A percentile compares a stretch with the other conserved stretches of the same genome.
Evolutionary conservation across 2,797 vertebrate genomes (phyloP).

Genomic region (Leucoraja ocellata): DNA sequence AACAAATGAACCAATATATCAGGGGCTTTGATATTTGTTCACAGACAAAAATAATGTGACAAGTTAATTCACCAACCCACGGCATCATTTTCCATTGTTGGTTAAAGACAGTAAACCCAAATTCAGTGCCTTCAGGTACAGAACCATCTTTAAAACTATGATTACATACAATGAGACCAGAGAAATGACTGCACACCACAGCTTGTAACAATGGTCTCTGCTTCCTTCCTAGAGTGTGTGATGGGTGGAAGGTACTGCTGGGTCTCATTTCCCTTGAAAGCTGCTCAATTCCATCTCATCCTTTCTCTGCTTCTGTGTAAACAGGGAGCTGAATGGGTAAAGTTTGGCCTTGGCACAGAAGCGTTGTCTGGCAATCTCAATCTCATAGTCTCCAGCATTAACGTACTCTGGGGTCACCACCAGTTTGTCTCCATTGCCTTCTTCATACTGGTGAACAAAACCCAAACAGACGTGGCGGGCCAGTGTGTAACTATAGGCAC

Average conservation of each 20-base stretch:
- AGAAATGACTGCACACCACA: neutral
- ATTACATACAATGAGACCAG: neutral
- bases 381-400: constrained; percentile 89
- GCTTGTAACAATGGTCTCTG: neutral
- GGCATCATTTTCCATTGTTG: neutral
- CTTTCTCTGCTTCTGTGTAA: constrained; percentile 79
- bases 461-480: constrained; percentile 91
- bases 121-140: neutral
- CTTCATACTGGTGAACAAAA: constrained; percentile 69
- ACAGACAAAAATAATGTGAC: neutral
- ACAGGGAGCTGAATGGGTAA: constrained; percentile 87
- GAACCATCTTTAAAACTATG: neutral
- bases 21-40: neutral
- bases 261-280: constrained; percentile 74
- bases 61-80: neutral
- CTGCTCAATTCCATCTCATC: constrained; percentile 82
- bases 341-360: constrained; percentile 94
- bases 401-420: constrained; percentile 84
- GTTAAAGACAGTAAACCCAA: neutral
- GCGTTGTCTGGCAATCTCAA: constrained; percentile 84
- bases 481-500: constrained; percentile 91
- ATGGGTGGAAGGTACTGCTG: neutral
- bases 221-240: neutral
- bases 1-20: neutral
- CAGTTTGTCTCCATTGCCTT: constrained; percentile 60